Base-by-base conservation (phyloP, 2,113 vertebrate species). In the Fulica atra region DNA sequence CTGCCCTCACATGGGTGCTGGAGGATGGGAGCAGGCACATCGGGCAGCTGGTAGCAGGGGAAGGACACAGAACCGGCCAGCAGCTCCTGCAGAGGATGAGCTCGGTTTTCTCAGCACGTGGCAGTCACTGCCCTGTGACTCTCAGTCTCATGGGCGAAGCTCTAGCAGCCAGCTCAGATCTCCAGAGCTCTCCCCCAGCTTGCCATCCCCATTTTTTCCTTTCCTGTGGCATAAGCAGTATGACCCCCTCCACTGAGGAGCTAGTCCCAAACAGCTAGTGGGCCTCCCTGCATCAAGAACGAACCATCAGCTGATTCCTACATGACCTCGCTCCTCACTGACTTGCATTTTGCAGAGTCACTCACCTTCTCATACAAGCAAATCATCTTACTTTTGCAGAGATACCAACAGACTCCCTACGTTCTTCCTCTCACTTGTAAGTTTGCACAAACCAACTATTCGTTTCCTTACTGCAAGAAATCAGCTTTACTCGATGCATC, bases 41-140 rank as follows among this genome's bases (percentile, higher is more conserved):
- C 24, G 9, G 14, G 36, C 20, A 38, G 51, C 28, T 44, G 42
- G 10, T 3, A 18, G 11, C 6, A 33, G 14, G 19, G 42, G 48
- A 36, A 26, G 36, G 28, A 46, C n/a, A 16, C 24, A 4, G 21
- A 36, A 25, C 0, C 0, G 0, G 40, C 38, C n/a, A 51, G 77
- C 51, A 51, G 6, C 1, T 31, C 35, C 33, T 3, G 11, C 25
- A 18, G 21, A 53, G 9, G 18, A 56, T 15, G 7, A 25, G 36
- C 1, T 5, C 10, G 9, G 16, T 16, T n/a, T 24, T 16, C 42
- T n/a, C 54, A 7, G 33, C 83, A 11, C 36, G 38, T 3, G 0
- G 36, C 53, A 1, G 19, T 13, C 11, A 7, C 69, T 57, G 44
- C 36, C 69, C 42, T 21, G 40, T 3, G 40, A 11, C 33, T 26